Percentiles rank a stretch among this genome's conserved stretches.
Conservation (phyloP, 2,113 vertebrate genomes). For the Aptenodytes patagonicus region DNA sequence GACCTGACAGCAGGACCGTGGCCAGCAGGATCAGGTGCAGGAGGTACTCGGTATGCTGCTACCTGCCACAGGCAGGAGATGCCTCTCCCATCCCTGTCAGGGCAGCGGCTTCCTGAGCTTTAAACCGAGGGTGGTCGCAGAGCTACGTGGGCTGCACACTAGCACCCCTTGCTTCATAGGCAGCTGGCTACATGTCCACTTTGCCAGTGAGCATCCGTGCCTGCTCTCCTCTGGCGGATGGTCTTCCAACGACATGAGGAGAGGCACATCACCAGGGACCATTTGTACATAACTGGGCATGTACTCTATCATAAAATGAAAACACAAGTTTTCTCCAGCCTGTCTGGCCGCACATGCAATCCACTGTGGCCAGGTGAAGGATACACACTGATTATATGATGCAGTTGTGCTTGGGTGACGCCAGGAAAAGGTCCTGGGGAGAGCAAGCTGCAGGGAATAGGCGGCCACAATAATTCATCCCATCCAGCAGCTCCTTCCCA, state of each 20-base stretch:
- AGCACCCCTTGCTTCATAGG: not conserved
- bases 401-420: not conserved
- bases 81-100: not conserved
- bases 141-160: not conserved
- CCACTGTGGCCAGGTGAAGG: not conserved
- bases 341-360: not conserved
- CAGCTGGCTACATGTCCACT: not conserved
- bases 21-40: not conserved
- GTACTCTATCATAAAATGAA: not conserved
- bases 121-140: not conserved
- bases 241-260: not conserved
- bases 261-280: not conserved
- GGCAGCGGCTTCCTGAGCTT: not conserved
- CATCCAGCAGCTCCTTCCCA: not conserved
- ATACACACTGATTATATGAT: not conserved
- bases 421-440: not conserved
- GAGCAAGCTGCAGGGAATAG: not conserved
- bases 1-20: accelerated
- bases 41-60: accelerated
- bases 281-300: not conserved
- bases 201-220: not conserved
- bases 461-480: not conserved
- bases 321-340: not conserved
- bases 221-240: not conserved
- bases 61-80: not conserved